phyloP scores from a whole-genome alignment of 2,888 invertebrate species.

The Zootermopsis nevadensis region DNA sequence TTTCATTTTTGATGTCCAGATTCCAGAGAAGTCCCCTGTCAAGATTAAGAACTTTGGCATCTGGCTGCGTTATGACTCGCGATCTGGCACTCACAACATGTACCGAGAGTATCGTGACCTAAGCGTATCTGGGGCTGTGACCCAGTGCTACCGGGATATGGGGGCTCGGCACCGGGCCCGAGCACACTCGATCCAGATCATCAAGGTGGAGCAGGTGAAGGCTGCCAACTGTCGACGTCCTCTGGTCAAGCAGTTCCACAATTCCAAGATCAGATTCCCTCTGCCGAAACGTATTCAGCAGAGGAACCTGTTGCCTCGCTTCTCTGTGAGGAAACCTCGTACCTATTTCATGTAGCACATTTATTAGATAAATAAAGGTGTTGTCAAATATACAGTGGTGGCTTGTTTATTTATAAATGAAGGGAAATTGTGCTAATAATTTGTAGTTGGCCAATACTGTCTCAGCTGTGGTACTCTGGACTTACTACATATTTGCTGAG shows the following conservation, averaged over 20 bases:
- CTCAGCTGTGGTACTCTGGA: too few species aligned
- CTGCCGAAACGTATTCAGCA: constrained; percentile 91
- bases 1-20: constrained; percentile 63
- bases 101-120: constrained; percentile 99
- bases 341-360: constrained; percentile 76
- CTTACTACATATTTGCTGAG: too few species aligned
- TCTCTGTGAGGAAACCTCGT: constrained; percentile 85
- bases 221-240: constrained; percentile 91
- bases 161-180: constrained; percentile 98
- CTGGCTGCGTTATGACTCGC: constrained; percentile 98
- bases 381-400: too few species aligned
- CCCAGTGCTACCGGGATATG: constrained; percentile 99
- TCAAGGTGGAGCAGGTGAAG: constrained; percentile 93
- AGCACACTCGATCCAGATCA: constrained; percentile 97
- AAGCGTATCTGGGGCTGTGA: constrained; percentile 95
- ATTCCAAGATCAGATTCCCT: constrained; percentile 96
- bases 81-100: constrained; percentile 99
- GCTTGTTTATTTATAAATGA: too few species aligned
- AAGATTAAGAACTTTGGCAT: constrained; percentile 99
- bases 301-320: constrained; percentile 83
- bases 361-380: too few species aligned
- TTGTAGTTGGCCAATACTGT: too few species aligned
- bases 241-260: constrained; percentile 98
- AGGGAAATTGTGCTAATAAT: too few species aligned
- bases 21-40: constrained; percentile 91